Base-by-base conservation (phyloP, 2,888 invertebrate species). In the Acronicta psi region DNA sequence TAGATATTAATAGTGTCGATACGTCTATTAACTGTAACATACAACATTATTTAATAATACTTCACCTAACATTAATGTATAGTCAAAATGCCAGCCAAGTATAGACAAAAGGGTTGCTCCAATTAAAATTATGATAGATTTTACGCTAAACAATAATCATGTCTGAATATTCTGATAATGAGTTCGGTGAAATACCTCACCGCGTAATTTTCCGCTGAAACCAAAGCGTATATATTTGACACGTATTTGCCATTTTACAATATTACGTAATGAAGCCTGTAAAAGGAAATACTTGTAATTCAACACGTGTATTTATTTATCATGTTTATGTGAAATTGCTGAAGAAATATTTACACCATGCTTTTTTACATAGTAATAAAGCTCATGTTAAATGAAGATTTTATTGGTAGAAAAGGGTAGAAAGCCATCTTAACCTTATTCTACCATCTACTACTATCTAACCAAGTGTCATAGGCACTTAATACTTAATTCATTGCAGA, bases 201-300 rank as follows among this genome's bases (percentile, higher is more conserved):
- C 14, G 38, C 38, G 41, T 49, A 64, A 68, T 51, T 69, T 69
- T 64, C 67, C 51, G 29, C 47, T 59, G 25, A 59, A 54, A 67
- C n/a, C 29, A 54, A 55, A 59, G 40, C 23, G 47, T 50, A 54
- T 54, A 54, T 54, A 54, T 59, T 41, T 51, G 42, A 59, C 69
- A 69, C 51, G 51, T 55, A 47, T 29, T 23, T 13, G 59, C 37
- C 41, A 68, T 54, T 41, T 54, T 51, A 51, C 40, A 36, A 25
- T 14, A 59, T 42, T 17, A 63, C 42, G 54, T 52, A 41, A 34
- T 50, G 55, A 51, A 10, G 16, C 13, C 10, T 23, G n/a, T 43
- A 31, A 42, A n/a, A n/a, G n/a, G n/a, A n/a, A n/a, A 47, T 37
- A 14, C 46, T 56, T 54, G 42, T 43, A 51, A 51, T 65, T 67